These are phyloP conservation scores for Dicycla oo DNA, from an alignment of 2,888 invertebrate genomes.

Conservation along the genomic window DNA sequence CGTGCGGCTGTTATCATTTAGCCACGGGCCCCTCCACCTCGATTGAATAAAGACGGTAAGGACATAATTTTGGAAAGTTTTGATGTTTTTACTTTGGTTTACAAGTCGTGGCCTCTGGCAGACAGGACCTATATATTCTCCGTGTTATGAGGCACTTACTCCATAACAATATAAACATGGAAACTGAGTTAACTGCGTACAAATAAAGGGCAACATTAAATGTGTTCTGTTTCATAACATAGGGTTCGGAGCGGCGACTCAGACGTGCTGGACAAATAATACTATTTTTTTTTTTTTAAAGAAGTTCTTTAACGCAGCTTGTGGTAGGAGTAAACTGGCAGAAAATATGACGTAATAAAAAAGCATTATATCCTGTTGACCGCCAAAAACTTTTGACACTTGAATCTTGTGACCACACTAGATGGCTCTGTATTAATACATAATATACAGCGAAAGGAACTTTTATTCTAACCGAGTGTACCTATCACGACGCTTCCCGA, in stretches of 20 bases:
- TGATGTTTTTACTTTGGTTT: background rate
- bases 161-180: conserved; percentile 29
- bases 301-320: too few species aligned
- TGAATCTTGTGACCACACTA: too few species aligned
- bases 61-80: background rate
- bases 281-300: background rate
- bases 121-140: conserved; percentile 11
- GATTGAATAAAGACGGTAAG: background rate
- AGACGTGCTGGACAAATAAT: conserved; percentile 23
- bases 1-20: too few species aligned
- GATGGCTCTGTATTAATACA: too few species aligned
- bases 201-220: conserved; percentile 35
- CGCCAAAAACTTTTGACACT: too few species aligned
- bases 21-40: too few species aligned
- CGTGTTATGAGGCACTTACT: conserved; percentile 15
- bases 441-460: too few species aligned
- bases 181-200: conserved; percentile 25
- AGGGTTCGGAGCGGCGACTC: conserved; percentile 20
- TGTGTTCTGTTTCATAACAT: conserved; percentile 42
- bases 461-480: too few species aligned
- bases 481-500: too few species aligned
- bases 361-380: too few species aligned
- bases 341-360: too few species aligned
- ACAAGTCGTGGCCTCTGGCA: background rate
- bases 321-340: too few species aligned